Evolutionary conservation across 2,888 invertebrate genomes (phyloP).

Genomic region (Hedychridium roseum): DNA sequence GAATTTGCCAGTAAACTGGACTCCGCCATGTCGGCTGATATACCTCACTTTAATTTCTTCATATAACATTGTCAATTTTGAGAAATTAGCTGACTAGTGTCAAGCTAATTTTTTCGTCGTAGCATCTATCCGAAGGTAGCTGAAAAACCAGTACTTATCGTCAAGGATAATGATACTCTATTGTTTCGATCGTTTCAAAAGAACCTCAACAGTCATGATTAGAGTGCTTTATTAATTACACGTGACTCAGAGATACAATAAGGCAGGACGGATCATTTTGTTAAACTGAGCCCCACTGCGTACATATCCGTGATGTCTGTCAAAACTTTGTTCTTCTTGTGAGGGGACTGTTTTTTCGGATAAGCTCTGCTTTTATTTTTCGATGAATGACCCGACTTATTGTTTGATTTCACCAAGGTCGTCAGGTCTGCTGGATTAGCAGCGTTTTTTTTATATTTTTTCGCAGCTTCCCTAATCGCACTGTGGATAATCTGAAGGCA

Average conservation of each 20-base stretch:
- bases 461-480: constrained; percentile 46
- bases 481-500: constrained; percentile 43
- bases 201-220: too few species aligned
- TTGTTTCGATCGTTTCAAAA: too few species aligned
- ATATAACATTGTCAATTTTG: too few species aligned
- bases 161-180: too few species aligned
- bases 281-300: constrained; percentile 49
- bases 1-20: constrained; percentile 11
- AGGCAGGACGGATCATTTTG: constrained; percentile 20
- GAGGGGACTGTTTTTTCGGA: constrained; percentile 33
- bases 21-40: constrained; percentile 33
- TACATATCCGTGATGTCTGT: constrained; percentile 50
- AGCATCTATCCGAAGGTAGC: too few species aligned
- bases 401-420: constrained; percentile 24
- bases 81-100: too few species aligned
- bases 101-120: too few species aligned
- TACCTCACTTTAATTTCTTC: too few species aligned
- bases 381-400: constrained; percentile 17
- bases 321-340: constrained; percentile 40
- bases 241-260: too few species aligned
- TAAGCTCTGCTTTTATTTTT: constrained; percentile 34
- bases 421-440: constrained; percentile 28
- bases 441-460: constrained; percentile 47
- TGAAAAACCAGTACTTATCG: too few species aligned
- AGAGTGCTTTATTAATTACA: too few species aligned